Percentiles rank a stretch among this genome's conserved stretches.
These are phyloP conservation scores for Lampris incognitus DNA, from an alignment of 2,113 vertebrate species.

Conservation along the genomic window DNA sequence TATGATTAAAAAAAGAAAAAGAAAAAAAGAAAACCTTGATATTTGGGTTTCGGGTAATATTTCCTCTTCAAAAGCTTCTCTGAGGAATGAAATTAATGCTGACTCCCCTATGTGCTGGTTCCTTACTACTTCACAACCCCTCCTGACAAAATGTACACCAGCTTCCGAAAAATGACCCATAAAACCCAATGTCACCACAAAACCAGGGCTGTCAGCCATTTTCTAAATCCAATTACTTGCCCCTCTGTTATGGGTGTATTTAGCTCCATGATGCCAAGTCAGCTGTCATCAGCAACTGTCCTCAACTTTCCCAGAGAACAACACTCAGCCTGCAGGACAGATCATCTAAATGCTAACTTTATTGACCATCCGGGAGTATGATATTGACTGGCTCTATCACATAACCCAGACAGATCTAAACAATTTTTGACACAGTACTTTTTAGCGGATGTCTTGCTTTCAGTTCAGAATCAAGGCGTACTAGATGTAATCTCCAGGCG, in stretches of 20 bases:
- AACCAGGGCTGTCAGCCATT: conserved; percentile 78
- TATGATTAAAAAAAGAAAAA: conserved; percentile 12
- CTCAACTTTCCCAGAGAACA: conserved; percentile 38
- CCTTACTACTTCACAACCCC: conserved; percentile 50
- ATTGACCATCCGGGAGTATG: too few relatives aligned
- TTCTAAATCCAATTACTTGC: conserved; percentile 85
- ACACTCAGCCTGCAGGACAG: conserved; percentile 33
- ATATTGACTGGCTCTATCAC: too few relatives aligned
- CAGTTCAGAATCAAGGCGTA: too few relatives aligned
- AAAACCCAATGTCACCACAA: conserved; percentile 75
- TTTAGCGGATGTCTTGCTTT: too few relatives aligned
- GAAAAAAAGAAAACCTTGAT: background rate
- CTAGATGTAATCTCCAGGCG: too few relatives aligned
- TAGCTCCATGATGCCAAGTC: conserved; percentile 79
- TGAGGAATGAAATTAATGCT: conserved; percentile 13
- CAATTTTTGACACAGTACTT: too few relatives aligned
- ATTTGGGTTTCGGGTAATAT: background rate
- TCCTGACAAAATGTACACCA: conserved; percentile 69
- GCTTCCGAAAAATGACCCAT: conserved; percentile 79
- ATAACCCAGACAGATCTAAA: too few relatives aligned
- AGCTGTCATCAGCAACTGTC: conserved; percentile 77
- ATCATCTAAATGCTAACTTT: conserved; percentile 38
- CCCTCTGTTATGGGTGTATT: conserved; percentile 81
- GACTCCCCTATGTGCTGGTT: conserved; percentile 40
- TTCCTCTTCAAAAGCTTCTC: conserved; percentile 5